Conservation (phyloP, 2,113 vertebrate species). For the Chaetops frenatus region DNA sequence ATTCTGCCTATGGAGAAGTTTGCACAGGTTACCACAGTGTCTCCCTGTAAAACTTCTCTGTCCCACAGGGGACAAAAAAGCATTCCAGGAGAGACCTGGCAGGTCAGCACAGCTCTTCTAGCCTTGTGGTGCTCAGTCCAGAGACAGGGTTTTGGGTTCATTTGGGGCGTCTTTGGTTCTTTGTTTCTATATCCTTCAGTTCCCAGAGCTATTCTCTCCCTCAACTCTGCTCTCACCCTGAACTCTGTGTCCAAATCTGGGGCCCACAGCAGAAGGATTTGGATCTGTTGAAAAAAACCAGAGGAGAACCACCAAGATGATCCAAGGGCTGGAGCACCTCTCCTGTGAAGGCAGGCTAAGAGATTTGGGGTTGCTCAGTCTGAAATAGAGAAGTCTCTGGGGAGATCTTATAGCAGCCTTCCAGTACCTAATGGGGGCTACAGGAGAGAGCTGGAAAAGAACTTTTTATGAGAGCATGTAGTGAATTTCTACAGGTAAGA, state of each 20-base stretch:
- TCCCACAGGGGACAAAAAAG: fast-evolving
- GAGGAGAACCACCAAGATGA: background rate
- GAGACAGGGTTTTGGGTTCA: background rate
- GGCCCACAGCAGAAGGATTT: background rate
- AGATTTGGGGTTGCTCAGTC: background rate
- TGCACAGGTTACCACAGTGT: background rate
- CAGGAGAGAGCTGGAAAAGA: background rate
- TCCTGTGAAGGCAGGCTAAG: background rate
- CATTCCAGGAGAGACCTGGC: background rate
- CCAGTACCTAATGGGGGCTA: background rate
- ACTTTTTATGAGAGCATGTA: background rate
- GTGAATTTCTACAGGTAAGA: background rate
- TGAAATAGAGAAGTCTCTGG: background rate
- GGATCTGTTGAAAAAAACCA: background rate
- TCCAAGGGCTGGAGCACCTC: background rate
- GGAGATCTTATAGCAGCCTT: background rate
- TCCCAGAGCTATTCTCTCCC: background rate
- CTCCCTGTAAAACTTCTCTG: fast-evolving
- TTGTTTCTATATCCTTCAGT: background rate
- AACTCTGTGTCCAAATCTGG: background rate
- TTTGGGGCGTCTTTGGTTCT: background rate
- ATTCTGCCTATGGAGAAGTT: background rate
- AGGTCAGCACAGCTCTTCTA: background rate
- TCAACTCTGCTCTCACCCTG: background rate
- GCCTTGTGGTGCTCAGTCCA: too few relatives aligned